These are phyloP conservation scores for Austrolebias charrua DNA, from an alignment of 2,797 vertebrate genomes.

Conservation along the genomic window DNA sequence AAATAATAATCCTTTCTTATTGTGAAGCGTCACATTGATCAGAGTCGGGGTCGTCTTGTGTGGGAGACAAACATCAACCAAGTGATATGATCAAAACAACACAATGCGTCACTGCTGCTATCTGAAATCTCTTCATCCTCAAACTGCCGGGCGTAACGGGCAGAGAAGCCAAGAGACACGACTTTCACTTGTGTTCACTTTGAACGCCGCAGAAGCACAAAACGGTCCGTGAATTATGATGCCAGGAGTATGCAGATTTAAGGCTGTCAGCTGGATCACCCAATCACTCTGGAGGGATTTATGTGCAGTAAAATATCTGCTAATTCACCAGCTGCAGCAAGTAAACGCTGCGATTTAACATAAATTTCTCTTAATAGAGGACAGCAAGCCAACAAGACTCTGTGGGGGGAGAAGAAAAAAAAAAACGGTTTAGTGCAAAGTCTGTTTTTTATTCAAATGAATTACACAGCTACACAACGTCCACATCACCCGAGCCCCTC, in stretches of 20 bases:
- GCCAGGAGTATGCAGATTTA: conserved; percentile 38
- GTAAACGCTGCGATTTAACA: conserved; percentile 52
- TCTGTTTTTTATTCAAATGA: conserved; percentile 46
- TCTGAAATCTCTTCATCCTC: conserved; percentile 39
- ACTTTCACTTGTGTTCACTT: conserved; percentile 6
- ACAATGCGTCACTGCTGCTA: conserved; percentile 9
- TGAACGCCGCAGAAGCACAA: conserved; percentile 8
- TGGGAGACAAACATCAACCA: conserved; percentile 44
- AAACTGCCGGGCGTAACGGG: conserved; percentile 27
- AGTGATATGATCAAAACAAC: conserved; percentile 45
- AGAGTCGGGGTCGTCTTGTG: conserved; percentile 22
- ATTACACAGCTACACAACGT: conserved; percentile 24
- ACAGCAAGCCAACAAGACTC: conserved; percentile 36
- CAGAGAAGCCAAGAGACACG: background rate
- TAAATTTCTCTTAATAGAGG: conserved; percentile 43
- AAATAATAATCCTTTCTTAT: background rate
- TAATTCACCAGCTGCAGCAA: conserved; percentile 40
- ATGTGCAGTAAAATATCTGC: conserved; percentile 40
- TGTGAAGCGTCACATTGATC: conserved; percentile 24
- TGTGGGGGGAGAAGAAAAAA: conserved; percentile 1
- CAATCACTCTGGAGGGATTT: conserved; percentile 35
- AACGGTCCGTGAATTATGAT: conserved; percentile 11
- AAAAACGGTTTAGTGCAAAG: conserved; percentile 22
- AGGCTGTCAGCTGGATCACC: conserved; percentile 34
- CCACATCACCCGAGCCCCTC: conserved; percentile 31